phyloP scores from a whole-genome alignment of 2,113 vertebrate genomes.

The Anseranas semipalmata region DNA sequence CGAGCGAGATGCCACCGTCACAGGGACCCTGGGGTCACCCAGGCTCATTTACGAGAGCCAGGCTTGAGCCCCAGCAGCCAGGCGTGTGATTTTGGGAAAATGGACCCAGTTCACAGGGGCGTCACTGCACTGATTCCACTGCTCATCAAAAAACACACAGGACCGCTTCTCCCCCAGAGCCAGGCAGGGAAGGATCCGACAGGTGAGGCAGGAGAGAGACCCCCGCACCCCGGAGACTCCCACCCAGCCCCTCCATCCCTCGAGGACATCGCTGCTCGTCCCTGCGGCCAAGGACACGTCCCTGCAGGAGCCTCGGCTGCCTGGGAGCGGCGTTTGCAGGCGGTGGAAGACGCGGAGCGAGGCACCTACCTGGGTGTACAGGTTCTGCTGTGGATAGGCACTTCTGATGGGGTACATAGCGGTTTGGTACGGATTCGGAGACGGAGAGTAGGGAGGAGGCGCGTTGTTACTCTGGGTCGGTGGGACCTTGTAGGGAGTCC shows the following conservation, averaged over 20 bases:
- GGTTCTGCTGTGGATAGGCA: conserved; percentile 99
- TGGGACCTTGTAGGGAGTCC: conserved; percentile 98
- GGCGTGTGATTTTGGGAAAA: not conserved
- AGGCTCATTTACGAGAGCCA: not conserved
- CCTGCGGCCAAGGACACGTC: not conserved
- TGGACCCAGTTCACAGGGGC: not conserved
- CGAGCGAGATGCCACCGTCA: not conserved
- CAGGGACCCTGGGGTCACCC: not conserved
- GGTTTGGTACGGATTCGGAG: conserved; percentile 94
- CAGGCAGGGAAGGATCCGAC: not conserved
- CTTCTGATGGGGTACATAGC: conserved; percentile 99
- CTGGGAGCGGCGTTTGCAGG: accelerated
- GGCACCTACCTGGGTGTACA: conserved; percentile 92
- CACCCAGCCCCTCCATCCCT: not conserved
- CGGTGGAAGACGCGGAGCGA: accelerated
- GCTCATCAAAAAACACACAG: accelerated
- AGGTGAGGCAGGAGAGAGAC: not conserved
- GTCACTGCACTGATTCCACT: not conserved
- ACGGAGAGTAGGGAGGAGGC: conserved; percentile 95
- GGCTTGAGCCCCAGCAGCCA: not conserved
- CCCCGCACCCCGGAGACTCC: not conserved
- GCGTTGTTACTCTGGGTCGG: conserved; percentile 95
- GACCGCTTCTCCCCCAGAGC: not conserved
- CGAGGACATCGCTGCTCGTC: not conserved
- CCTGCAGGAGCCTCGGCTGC: not conserved